These are phyloP conservation scores for Enteromius viviparus DNA, from an alignment of 2,797 vertebrate genomes.

Conservation along the genomic window DNA sequence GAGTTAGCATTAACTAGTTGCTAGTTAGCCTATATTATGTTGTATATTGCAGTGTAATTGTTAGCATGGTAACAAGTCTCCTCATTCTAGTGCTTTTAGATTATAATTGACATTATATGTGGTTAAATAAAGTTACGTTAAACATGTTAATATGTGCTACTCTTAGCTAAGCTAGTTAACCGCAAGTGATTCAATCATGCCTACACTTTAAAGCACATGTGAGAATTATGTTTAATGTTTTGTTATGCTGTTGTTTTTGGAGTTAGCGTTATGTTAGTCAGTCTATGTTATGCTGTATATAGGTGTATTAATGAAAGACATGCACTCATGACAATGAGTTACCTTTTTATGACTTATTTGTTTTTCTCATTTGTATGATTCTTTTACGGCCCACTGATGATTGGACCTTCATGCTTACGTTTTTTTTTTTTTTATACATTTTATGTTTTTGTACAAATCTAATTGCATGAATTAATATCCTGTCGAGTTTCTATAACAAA, in stretches of 20 bases:
- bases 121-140: neutral
- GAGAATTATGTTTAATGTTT: neutral
- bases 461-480: neutral
- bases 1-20: neutral
- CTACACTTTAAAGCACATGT: neutral
- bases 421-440: neutral
- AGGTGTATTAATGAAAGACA: neutral
- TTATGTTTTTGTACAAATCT: neutral
- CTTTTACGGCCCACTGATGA: neutral
- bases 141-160: neutral
- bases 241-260: neutral
- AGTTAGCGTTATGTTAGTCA: neutral
- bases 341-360: neutral
- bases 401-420: neutral
- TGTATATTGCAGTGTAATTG: neutral
- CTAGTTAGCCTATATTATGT: neutral
- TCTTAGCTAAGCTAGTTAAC: neutral
- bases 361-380: neutral
- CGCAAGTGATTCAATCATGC: neutral
- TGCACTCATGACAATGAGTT: neutral
- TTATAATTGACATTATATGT: neutral
- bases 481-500: neutral
- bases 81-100: neutral
- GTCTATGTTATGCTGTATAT: neutral
- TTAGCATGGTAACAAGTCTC: neutral